These are phyloP conservation scores for Naso thynnoides DNA, from an alignment of 2,797 vertebrate genomes.

Conservation along the genomic window DNA sequence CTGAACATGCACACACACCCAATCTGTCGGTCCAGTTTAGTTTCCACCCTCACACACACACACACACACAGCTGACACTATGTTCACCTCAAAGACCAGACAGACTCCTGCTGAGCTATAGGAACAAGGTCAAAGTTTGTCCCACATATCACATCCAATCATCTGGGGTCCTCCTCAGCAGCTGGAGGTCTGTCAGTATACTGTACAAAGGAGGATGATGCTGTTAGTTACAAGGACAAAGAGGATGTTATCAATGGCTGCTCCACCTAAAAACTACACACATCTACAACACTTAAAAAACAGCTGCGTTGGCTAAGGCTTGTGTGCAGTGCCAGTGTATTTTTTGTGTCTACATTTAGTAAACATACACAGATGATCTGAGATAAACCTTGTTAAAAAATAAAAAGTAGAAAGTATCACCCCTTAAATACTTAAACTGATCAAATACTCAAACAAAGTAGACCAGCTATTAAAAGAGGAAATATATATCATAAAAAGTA, in stretches of 20 bases:
- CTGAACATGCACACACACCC: slow-evolving; percentile 11
- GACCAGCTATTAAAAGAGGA: not conserved
- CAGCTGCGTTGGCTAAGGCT: not conserved
- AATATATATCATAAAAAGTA: too few species aligned
- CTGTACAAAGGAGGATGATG: not conserved
- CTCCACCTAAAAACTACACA: not conserved
- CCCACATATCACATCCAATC: slow-evolving; percentile 50
- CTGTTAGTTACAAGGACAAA: not conserved
- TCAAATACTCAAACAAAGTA: not conserved
- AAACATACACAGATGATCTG: not conserved
- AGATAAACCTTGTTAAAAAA: not conserved
- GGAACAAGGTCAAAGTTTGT: slow-evolving; percentile 46
- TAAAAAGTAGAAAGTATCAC: not conserved
- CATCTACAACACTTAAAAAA: not conserved
- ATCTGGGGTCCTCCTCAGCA: slow-evolving; percentile 3
- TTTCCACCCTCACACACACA: slow-evolving; percentile 29
- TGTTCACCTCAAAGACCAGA: slow-evolving; percentile 41
- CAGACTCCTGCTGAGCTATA: slow-evolving; percentile 47
- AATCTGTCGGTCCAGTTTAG: slow-evolving; percentile 43
- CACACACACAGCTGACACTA: slow-evolving; percentile 51
- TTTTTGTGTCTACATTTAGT: not conserved
- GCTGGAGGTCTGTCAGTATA: slow-evolving; percentile 30
- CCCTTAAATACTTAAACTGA: not conserved
- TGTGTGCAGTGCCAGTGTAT: not conserved
- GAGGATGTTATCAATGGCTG: not conserved